Evolutionary conservation across 2,113 vertebrate species (phyloP), one percentile per base, ranked within the genome.

Genomic region (Silurus meridionalis): DNA sequence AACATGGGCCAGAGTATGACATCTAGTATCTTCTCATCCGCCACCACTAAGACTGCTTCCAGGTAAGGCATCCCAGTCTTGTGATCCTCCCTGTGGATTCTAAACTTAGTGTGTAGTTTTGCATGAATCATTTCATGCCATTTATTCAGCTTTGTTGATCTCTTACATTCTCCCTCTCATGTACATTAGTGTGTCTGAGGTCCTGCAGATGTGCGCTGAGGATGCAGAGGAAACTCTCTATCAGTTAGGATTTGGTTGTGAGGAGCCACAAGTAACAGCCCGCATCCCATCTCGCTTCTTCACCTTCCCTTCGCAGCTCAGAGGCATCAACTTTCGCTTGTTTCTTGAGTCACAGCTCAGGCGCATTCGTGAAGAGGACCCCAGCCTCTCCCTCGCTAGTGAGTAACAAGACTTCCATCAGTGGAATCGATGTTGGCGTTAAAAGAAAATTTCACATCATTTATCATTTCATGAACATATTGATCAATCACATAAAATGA

Each of bases 211-310:
- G 90, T 93, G 94, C 53, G 90, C 95, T 1, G 95, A 94, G 88
- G 96, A 98, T 21, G 95, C 97, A 0, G 97, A 99, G 91, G 95
- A 96, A 85, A 95, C 96, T 2, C 93, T 99, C 14, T 96, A 93
- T 25, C 94, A 94, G 87, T 92, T 99, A 88, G 97, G 97, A 61
- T 99, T 99, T 19, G 96, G 95, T 83, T 91, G 91, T 5, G 94
- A 96, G 5, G 95, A 96, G 72, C 93, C 93, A 0, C 95, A 95
- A 89, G 93, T 94, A 3, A 93, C 92, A 0, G 90, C 95, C 9
- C 95, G 96, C 4, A 94, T 99, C 63, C 97, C 98, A 0, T 74
- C 95, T 0, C 96, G 98, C 21, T 99, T 99, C 95, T 96, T 99
- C 89, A 93, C 91, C 25, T 93, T 93, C 15, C 96, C 97, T 0